Base-by-base conservation (phyloP, 2,888 invertebrate genomes). In the Anagyrus pseudococci region DNA sequence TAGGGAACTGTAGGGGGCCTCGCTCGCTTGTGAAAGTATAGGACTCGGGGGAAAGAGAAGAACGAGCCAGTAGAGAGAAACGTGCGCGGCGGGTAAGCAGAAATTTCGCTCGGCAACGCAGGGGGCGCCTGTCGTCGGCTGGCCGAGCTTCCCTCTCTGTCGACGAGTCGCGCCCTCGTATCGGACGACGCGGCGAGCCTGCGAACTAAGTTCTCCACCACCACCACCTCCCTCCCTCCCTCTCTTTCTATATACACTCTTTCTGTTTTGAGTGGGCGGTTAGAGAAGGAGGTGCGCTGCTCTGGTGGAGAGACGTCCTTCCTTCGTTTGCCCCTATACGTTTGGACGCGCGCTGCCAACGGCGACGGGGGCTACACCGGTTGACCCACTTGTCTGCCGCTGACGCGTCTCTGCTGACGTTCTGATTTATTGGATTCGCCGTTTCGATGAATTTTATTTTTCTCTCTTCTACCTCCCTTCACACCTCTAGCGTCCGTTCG, bases 81-180 rank as follows among this genome's bases (percentile, higher is more conserved):
- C n/a, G n/a, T n/a, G n/a, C 57, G 54, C 61, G 57, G 69, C 69
- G 58, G 67, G 69, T 70, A 70, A 70, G 70, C 68, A 67, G 55
- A 54, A 37, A 19, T 17, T 10, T 33, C 44, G 47, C 20, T 53
- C 15, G 48, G 33, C 15, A 33, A 15, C 15, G n/a, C 66, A 75
- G 75, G 74, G 73, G 75, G 75, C 75, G 73, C 72, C 72, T 73
- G 70, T 52, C 67, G 72, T 57, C 73, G 65, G 66, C 61, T 61
- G 55, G 40, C 64, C n/a, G 65, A 61, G 59, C 41, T 40, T 41
- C 55, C 48, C 52, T 40, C 52, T 64, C 62, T 37, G 59, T n/a
- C n/a, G n/a, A n/a, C n/a, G n/a, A n/a, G n/a, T 64, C 68, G 50
- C 52, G 52, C 52, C 62, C 62, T 33, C 54, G 52, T 23, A 68